These are phyloP conservation scores for Leucozona laternaria DNA, from an alignment of 2,888 invertebrate species.

Conservation along the genomic window DNA sequence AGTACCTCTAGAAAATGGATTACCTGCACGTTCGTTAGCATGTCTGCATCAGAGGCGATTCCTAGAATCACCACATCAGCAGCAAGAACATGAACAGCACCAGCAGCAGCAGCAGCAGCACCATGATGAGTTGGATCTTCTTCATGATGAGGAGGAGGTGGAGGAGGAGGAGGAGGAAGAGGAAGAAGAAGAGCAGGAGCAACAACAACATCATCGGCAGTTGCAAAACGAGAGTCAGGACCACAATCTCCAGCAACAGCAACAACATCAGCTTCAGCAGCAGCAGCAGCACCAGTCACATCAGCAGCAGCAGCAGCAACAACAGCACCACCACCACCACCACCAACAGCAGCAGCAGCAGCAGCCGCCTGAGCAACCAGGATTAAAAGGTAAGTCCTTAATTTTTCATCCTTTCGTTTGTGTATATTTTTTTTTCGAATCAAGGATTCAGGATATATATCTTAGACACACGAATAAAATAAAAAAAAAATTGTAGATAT, in stretches of 20 bases:
- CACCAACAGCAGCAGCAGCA: slow-evolving; percentile 58
- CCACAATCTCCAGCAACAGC: slow-evolving; percentile 26
- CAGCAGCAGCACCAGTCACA: slow-evolving; percentile 41
- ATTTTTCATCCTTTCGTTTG: slow-evolving; percentile 43
- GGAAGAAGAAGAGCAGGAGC: slow-evolving; percentile 76
- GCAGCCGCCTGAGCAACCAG: slow-evolving; percentile 70
- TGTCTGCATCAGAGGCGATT: slow-evolving; percentile 82
- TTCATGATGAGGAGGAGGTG: slow-evolving; percentile 7
- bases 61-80: slow-evolving; percentile 78
- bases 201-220: slow-evolving; percentile 74
- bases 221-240: slow-evolving; percentile 23
- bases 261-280: background rate
- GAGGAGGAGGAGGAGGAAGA: slow-evolving; percentile 74
- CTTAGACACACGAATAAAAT: slow-evolving; percentile 2
- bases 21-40: slow-evolving; percentile 78
- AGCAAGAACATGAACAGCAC: slow-evolving; percentile 77
- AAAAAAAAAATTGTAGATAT: slow-evolving; percentile 2
- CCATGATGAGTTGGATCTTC: slow-evolving; percentile 26
- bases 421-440: background rate
- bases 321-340: slow-evolving; percentile 37
- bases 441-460: slow-evolving; percentile 1
- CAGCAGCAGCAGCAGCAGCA: slow-evolving; percentile 65
- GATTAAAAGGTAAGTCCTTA: slow-evolving; percentile 74
- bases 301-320: slow-evolving; percentile 17
- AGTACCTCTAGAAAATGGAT: slow-evolving; percentile 80